A percentile compares a stretch with the other conserved stretches of the same genome.
These are phyloP conservation scores for Iphiclides podalirius DNA, from an alignment of 2,888 invertebrate species.

Conservation along the genomic window DNA sequence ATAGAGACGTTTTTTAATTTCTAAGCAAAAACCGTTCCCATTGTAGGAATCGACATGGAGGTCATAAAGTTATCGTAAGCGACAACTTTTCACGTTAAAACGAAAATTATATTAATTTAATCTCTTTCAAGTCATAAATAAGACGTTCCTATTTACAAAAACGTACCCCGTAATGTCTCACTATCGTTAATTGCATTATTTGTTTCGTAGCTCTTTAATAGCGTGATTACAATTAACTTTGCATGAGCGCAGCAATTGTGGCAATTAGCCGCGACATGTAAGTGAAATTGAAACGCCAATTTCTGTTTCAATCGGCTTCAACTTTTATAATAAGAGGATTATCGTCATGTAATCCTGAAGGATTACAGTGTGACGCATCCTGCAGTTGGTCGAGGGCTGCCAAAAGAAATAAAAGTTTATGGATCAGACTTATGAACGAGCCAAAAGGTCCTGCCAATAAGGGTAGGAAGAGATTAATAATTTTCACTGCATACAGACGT, in stretches of 20 bases:
- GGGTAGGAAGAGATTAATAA: too few species aligned
- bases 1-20: too few species aligned
- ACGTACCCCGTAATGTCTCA: background rate
- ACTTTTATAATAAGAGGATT: background rate
- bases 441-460: too few species aligned
- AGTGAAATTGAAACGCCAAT: constrained; percentile 12
- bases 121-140: background rate
- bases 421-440: too few species aligned
- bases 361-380: background rate
- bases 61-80: too few species aligned
- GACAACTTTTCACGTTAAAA: too few species aligned
- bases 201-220: background rate
- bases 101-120: background rate
- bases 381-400: background rate
- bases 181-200: constrained; percentile 1
- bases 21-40: too few species aligned
- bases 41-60: too few species aligned
- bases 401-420: too few species aligned
- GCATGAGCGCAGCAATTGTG: background rate
- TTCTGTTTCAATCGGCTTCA: background rate
- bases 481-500: too few species aligned
- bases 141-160: too few species aligned
- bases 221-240: background rate
- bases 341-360: background rate
- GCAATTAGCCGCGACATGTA: constrained; percentile 4